Evolutionary conservation across 1,140 invertebrate genomes (phyloP).

Genomic region (Piezodorus guildinii): DNA sequence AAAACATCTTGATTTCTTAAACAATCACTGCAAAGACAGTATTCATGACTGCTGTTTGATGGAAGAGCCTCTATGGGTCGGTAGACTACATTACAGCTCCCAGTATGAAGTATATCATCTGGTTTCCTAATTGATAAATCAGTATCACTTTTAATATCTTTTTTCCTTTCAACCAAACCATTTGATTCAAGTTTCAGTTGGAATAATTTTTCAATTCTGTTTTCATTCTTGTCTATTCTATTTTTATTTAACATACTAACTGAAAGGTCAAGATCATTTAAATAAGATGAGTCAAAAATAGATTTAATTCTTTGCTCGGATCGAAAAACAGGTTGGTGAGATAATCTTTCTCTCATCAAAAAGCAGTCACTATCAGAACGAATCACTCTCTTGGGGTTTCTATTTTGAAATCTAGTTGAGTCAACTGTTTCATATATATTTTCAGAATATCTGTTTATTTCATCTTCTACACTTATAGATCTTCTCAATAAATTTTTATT

Average conservation of each 20-base stretch:
- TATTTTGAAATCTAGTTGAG: conserved; percentile 6
- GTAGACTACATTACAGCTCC: conserved; percentile 4
- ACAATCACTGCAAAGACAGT: neutral
- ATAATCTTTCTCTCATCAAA: neutral
- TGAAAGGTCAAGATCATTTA: neutral
- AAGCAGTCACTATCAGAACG: conserved; percentile 22
- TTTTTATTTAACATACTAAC: neutral
- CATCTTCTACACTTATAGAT: conserved; percentile 20
- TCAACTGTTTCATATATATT: conserved; percentile 22
- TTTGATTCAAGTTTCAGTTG: conserved; percentile 3
- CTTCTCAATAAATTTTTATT: conserved; percentile 13
- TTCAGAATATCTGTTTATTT: conserved; percentile 17
- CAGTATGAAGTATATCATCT: neutral
- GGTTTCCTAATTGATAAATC: conserved; percentile 15
- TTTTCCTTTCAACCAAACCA: neutral
- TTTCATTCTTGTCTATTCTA: neutral
- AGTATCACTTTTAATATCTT: conserved; percentile 17
- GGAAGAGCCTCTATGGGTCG: neutral
- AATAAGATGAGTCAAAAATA: neutral
- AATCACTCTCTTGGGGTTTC: conserved; percentile 6
- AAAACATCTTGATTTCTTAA: neutral
- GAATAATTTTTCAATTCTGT: neutral
- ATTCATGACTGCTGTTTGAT: neutral
- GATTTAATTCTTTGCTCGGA: conserved; percentile 16
- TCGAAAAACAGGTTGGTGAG: conserved; percentile 8